These are phyloP conservation scores for Diploptera punctata DNA, from an alignment of 2,888 invertebrate species.

Conservation along the genomic window DNA sequence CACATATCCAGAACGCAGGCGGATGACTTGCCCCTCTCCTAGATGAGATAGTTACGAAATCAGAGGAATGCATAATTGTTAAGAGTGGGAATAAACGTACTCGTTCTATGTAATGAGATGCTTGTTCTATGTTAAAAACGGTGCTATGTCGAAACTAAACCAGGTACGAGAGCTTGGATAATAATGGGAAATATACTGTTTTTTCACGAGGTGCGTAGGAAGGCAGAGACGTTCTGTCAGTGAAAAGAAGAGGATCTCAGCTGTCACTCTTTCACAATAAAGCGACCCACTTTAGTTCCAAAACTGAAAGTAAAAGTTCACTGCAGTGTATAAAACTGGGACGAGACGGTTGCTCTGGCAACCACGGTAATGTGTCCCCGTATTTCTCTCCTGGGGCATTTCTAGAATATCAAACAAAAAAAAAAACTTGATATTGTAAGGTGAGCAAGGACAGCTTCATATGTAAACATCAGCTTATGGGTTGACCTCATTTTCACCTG, in stretches of 20 bases:
- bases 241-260: background rate
- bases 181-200: too few species aligned
- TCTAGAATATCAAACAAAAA: background rate
- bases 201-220: background rate
- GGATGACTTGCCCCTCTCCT: too few species aligned
- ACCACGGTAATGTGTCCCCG: slow-evolving; percentile 1
- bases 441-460: background rate
- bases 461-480: background rate
- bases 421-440: background rate
- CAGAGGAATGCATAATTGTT: too few species aligned
- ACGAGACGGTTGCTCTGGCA: slow-evolving; percentile 13
- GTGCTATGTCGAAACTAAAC: too few species aligned
- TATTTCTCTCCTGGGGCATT: background rate
- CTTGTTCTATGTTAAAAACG: too few species aligned
- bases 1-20: too few species aligned
- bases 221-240: background rate
- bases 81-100: too few species aligned
- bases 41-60: too few species aligned
- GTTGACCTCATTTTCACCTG: background rate
- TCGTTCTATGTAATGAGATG: too few species aligned
- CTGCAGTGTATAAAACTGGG: slow-evolving; percentile 21
- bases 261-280: background rate
- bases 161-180: too few species aligned
- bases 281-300: slow-evolving; percentile 14
- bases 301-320: slow-evolving; percentile 26